These are phyloP conservation scores for Falco columbarius DNA, from an alignment of 2,797 vertebrate genomes.

Conservation along the genomic window DNA sequence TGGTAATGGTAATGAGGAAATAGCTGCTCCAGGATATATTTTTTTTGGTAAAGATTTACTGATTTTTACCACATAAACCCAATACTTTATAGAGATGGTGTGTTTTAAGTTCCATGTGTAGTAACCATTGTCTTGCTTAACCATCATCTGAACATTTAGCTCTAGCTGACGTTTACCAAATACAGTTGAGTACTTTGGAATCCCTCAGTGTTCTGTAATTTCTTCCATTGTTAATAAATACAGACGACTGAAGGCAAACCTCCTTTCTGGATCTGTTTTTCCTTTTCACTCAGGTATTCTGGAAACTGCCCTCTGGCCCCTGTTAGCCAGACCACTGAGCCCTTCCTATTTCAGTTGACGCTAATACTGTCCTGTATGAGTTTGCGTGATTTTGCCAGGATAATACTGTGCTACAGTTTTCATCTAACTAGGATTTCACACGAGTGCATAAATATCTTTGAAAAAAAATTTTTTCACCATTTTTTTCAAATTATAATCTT, in stretches of 20 bases:
- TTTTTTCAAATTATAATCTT: background rate
- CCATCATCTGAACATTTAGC: background rate
- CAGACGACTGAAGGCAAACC: background rate
- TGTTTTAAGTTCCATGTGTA: background rate
- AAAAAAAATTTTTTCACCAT: background rate
- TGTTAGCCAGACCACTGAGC: rapidly evolving
- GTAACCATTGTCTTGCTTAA: background rate
- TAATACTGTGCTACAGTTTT: background rate
- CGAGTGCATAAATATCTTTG: background rate
- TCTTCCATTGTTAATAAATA: background rate
- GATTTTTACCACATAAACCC: background rate
- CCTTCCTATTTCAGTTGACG: background rate
- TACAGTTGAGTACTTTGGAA: background rate
- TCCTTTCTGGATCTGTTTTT: background rate
- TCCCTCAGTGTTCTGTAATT: background rate
- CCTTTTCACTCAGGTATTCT: background rate
- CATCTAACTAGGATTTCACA: background rate
- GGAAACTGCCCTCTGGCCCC: background rate
- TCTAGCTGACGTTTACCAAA: background rate
- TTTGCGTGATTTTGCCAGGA: background rate
- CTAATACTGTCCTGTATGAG: background rate
- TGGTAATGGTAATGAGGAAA: background rate
- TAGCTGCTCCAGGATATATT: background rate
- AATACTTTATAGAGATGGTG: background rate
- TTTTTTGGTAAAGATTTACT: background rate